Evolutionary conservation across 23 tunicate species (phyloP).

Genomic region (Ciona savignyi): DNA sequence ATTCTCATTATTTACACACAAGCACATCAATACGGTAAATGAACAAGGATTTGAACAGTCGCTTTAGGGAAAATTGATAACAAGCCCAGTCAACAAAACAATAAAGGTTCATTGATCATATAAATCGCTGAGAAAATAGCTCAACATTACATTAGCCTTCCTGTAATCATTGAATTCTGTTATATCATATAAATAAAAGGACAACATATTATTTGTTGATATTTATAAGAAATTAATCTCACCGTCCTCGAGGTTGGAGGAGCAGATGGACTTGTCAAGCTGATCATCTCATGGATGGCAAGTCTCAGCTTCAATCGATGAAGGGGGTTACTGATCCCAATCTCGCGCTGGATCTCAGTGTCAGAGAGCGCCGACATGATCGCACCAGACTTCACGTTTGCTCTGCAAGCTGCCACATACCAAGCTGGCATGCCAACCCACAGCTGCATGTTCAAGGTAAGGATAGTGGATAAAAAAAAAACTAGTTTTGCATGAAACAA

Average conservation of each 20-base stretch:
- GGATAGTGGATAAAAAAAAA: background rate
- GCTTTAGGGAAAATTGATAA: too few relatives aligned
- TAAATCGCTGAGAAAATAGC: too few relatives aligned
- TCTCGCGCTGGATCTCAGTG: constrained; percentile 94
- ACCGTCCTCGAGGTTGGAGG: constrained; percentile 97
- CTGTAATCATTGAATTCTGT: too few relatives aligned
- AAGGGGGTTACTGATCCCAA: constrained; percentile 97
- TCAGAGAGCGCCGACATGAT: constrained; percentile 97
- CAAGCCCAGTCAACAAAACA: too few relatives aligned
- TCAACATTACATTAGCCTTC: too few relatives aligned
- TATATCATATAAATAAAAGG: too few relatives aligned
- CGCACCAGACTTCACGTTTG: constrained; percentile 93
- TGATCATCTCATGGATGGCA: constrained; percentile 98
- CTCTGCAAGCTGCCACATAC: constrained; percentile 90
- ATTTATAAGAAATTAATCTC: too few relatives aligned
- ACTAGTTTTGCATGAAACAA: too few relatives aligned
- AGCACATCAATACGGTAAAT: too few relatives aligned
- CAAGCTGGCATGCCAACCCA: constrained; percentile 98
- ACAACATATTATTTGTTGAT: too few relatives aligned
- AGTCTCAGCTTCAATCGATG: constrained; percentile 94
- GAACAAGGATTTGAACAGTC: too few relatives aligned
- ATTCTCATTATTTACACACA: background rate
- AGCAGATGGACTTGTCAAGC: constrained; percentile 92
- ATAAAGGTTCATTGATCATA: too few relatives aligned
- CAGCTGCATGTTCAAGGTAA: constrained; percentile 10